A percentile compares a stretch with the other conserved stretches of the same genome.
Conservation (phyloP, 2,888 invertebrate species). For the Plusia festucae region DNA sequence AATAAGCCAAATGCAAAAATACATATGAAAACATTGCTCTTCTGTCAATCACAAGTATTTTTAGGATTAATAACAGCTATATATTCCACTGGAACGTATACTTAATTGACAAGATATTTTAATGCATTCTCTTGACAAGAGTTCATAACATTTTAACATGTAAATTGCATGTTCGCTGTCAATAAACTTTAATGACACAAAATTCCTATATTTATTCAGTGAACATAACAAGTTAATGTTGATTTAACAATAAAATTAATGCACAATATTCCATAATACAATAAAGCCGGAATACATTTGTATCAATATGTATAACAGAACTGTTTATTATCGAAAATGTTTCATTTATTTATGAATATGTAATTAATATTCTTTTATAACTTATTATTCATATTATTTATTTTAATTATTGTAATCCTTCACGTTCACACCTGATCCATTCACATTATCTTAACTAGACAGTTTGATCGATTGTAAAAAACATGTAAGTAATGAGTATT, state of each 20-base stretch:
- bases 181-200: slow-evolving; percentile 4
- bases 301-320: not conserved
- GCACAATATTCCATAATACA: not conserved
- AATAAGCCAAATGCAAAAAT: not conserved
- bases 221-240: not conserved
- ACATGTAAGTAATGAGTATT: slow-evolving; percentile 40
- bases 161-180: not conserved
- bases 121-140: not conserved
- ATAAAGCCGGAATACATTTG: not conserved
- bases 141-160: not conserved
- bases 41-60: not conserved
- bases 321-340: not conserved
- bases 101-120: slow-evolving; percentile 5
- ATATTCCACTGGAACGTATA: not conserved
- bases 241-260: not conserved
- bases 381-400: not conserved
- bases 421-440: slow-evolving; percentile 4
- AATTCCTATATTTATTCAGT: not conserved
- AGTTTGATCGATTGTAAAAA: slow-evolving; percentile 27
- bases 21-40: not conserved
- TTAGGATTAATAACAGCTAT: not conserved
- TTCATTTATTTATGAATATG: not conserved
- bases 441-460: slow-evolving; percentile 13
- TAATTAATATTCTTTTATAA: not conserved
- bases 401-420: not conserved